Evolutionary conservation across 2,888 invertebrate species (phyloP).

Genomic region (Caenorhabditis panamensis): DNA sequence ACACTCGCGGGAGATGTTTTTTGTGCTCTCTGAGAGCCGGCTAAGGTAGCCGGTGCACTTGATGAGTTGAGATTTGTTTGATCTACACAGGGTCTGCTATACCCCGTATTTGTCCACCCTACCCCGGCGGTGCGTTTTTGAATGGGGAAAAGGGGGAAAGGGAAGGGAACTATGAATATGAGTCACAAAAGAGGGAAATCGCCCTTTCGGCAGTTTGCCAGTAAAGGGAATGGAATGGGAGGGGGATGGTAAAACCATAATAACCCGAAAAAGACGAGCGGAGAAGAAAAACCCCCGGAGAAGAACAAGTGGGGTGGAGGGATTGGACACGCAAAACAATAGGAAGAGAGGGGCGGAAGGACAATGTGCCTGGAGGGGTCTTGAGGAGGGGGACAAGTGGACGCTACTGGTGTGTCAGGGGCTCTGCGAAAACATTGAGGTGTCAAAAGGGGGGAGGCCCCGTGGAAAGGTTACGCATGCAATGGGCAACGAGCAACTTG

Average conservation of each 20-base stretch:
- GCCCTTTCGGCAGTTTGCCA: no score
- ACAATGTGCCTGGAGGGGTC: conserved; percentile 47
- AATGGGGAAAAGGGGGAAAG: no score
- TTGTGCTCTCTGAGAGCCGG: no score
- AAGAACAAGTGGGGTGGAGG: neutral
- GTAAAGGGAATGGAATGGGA: no score
- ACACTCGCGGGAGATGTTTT: conserved; percentile 41
- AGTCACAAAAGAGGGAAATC: no score
- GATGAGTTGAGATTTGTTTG: conserved; percentile 55
- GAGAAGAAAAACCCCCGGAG: no score
- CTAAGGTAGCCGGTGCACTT: conserved; percentile 47
- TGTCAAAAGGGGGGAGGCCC: conserved; percentile 41
- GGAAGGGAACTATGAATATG: no score
- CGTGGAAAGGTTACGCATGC: conserved; percentile 29
- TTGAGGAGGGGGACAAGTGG: conserved; percentile 41
- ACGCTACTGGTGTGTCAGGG: conserved; percentile 5
- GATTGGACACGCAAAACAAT: conserved; percentile 39
- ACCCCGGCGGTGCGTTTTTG: no score
- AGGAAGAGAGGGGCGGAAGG: conserved; percentile 25
- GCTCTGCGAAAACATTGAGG: conserved; percentile 26
- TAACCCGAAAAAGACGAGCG: conserved; percentile 43
- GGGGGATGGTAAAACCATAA: conserved; percentile 58
- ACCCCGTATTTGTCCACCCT: no score
- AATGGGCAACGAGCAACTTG: no score
- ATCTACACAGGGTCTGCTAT: no score